These are phyloP conservation scores for Choristoneura rosaceana DNA, from an alignment of 2,888 invertebrate genomes.

Conservation along the genomic window DNA sequence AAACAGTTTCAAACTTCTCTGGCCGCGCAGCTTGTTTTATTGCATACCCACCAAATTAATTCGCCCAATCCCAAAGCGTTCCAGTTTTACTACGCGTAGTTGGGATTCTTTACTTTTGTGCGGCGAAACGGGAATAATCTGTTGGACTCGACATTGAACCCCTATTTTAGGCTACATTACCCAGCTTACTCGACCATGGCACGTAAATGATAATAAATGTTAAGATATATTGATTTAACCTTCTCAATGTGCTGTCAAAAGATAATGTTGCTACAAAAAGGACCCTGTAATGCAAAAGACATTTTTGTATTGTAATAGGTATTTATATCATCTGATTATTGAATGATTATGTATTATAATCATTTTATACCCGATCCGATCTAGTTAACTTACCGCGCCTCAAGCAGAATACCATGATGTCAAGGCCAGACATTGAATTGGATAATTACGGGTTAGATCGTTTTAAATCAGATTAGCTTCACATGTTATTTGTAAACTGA, in stretches of 20 bases:
- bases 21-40: slow-evolving; percentile 6
- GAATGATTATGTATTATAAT: no score
- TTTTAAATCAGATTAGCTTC: no score
- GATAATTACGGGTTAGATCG: no score
- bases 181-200: slow-evolving; percentile 47
- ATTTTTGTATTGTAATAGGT: no score
- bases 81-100: slow-evolving; percentile 9
- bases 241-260: not conserved
- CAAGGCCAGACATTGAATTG: no score
- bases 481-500: no score
- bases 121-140: slow-evolving; percentile 27
- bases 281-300: no score
- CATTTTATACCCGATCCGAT: no score
- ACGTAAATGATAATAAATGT: slow-evolving; percentile 14
- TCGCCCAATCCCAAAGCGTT: not conserved
- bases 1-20: slow-evolving; percentile 9
- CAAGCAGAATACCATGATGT: no score
- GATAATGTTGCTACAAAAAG: not conserved
- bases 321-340: no score
- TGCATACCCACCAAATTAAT: slow-evolving; percentile 5
- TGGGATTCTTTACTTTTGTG: slow-evolving; percentile 17
- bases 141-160: slow-evolving; percentile 45
- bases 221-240: not conserved
- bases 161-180: slow-evolving; percentile 48
- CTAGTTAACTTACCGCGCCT: no score